phyloP scores from a whole-genome alignment of 2,113 vertebrate genomes.

The Channa maculata region DNA sequence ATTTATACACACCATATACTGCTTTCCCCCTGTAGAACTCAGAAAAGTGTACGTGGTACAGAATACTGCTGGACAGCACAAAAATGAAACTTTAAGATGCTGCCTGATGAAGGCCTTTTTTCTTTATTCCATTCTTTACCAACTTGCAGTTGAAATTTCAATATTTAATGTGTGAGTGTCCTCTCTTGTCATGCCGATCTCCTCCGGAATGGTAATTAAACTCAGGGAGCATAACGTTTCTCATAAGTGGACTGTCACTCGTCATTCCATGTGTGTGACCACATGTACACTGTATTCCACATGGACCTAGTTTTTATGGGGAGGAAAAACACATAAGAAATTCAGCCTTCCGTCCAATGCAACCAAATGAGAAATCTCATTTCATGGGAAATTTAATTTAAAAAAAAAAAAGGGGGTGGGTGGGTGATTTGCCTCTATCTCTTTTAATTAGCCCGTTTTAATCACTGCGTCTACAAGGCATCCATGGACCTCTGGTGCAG shows the following conservation, averaged over 20 bases:
- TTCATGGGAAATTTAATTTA: constrained; percentile 76
- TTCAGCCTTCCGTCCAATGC: constrained; percentile 32
- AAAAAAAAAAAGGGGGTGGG: constrained; percentile 34
- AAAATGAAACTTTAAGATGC: neutral
- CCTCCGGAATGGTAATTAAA: constrained; percentile 57
- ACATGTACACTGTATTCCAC: constrained; percentile 14
- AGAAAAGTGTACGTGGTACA: neutral
- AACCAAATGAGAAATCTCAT: constrained; percentile 71
- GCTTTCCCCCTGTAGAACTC: too few species aligned
- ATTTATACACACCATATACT: too few species aligned
- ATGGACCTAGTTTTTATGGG: constrained; percentile 16
- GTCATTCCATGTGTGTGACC: constrained; percentile 34
- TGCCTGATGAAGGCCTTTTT: constrained; percentile 8
- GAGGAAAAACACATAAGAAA: constrained; percentile 17
- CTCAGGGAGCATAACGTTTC: constrained; percentile 60
- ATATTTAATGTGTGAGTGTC: constrained; percentile 41
- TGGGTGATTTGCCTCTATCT: constrained; percentile 61
- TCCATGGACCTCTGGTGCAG: constrained; percentile 27
- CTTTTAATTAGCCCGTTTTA: constrained; percentile 77
- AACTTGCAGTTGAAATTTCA: constrained; percentile 17
- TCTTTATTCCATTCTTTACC: neutral
- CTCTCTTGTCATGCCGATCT: constrained; percentile 35
- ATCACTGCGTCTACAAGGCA: constrained; percentile 53
- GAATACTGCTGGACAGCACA: neutral
- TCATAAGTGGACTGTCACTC: constrained; percentile 75